Conservation (phyloP, 2,113 vertebrate species). For the Lipophrys pholis region DNA sequence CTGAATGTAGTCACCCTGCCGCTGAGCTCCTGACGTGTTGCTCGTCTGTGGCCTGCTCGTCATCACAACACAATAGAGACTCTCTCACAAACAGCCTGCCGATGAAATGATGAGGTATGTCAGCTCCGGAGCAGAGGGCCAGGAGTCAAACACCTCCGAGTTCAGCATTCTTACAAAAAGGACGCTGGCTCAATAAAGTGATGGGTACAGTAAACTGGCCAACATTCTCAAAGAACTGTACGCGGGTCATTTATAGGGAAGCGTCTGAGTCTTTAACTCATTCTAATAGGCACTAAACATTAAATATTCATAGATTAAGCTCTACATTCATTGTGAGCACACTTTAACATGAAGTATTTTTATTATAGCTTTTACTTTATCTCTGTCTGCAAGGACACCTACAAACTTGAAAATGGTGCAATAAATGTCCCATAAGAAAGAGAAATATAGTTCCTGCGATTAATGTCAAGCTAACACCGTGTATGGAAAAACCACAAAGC, state of each 20-base stretch:
- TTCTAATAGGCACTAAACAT: neutral
- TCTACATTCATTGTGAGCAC: neutral
- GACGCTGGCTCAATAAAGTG: neutral
- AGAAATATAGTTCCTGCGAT: conserved; percentile 5
- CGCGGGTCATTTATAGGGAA: neutral
- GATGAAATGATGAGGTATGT: conserved; percentile 20
- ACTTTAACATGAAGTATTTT: conserved; percentile 1
- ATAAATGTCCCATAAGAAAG: neutral
- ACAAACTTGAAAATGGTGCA: neutral
- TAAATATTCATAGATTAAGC: neutral
- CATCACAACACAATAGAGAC: conserved; percentile 8
- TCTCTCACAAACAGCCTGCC: conserved; percentile 17
- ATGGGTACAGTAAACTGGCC: too few relatives aligned
- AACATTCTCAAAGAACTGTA: neutral
- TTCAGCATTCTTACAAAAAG: conserved; percentile 12
- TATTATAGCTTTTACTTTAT: neutral
- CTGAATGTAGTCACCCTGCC: conserved; percentile 67
- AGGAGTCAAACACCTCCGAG: conserved; percentile 28
- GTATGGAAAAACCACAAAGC: neutral
- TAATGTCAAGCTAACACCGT: neutral
- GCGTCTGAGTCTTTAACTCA: conserved; percentile 7
- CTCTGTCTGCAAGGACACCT: neutral
- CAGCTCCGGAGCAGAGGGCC: neutral
- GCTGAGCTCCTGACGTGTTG: conserved; percentile 35
- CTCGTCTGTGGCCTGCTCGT: conserved; percentile 34